Base-by-base conservation (phyloP, 2,113 vertebrate species). In the Prunella himalayana region DNA sequence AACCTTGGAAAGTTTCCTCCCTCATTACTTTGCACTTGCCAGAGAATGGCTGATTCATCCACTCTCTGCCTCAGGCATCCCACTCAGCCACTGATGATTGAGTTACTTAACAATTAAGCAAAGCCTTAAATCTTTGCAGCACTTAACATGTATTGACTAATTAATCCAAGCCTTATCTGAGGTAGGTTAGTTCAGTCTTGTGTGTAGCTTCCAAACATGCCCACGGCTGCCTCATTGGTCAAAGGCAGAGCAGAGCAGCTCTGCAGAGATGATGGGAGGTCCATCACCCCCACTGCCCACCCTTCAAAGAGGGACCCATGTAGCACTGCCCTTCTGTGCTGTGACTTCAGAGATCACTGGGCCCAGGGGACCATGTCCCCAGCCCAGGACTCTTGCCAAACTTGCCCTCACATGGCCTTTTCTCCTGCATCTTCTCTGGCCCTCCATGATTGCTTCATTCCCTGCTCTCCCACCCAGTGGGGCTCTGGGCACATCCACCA, bases 171-270 rank as follows among this genome's bases (percentile, higher is more conserved):
- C 49, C 33, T 92, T 83, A 88, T 56, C 72, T 86, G 94, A 96
- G 93, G 95, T 93, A 95, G 53, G 80, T 93, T 96, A 83, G 88
- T 49, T 93, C 95, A 90, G 80, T 96, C 94, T 94, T 96, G 95
- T 7, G 11, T 65, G 59, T 50, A 61, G 25, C 64, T 95, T 83
- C 71, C 82, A 90, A 94, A 94, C 90, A 91, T 77, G 93, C 60
- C 94, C 85, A 51, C 0, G 6, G 82, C 91, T 9, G 54, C 79
- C 90, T 94, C 14, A 0, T 0, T 0, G 75, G 70, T 76, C 39
- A 2, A 69, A 78, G 65, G 61, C 80, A 85, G 53, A 75, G n/a
- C n/a, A n/a, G n/a, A 60, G 41, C 68, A 70, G 77, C 27, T 88
- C 83, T 75, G 50, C 10, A 13, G 87, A 78, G 54, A 42, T 44